Conservation (phyloP, 2,113 vertebrate genomes). For the Rattus rattus region DNA sequence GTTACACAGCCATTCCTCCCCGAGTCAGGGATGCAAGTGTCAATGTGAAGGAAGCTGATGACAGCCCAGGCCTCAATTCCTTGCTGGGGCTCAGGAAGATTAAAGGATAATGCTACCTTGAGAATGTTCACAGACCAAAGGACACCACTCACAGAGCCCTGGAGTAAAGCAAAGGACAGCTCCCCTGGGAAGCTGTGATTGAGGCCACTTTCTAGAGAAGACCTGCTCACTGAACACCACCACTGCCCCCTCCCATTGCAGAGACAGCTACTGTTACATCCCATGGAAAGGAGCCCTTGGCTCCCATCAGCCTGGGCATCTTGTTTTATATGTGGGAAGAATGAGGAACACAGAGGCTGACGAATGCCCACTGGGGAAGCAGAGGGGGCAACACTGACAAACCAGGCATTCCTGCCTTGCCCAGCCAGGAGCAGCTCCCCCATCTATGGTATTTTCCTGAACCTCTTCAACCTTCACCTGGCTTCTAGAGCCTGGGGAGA, state of each 20-base stretch:
- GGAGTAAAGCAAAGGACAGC: not conserved
- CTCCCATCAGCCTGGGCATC: not conserved
- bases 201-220: not conserved
- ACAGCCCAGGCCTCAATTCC: not conserved
- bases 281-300: not conserved
- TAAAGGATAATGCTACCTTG: fast-evolving
- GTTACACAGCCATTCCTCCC: not conserved
- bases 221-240: not conserved
- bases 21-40: too few relatives aligned
- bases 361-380: not conserved
- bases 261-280: not conserved
- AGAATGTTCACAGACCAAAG: not conserved
- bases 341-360: not conserved
- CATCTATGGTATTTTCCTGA: not conserved
- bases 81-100: not conserved
- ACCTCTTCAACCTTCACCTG: not conserved
- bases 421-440: not conserved
- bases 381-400: not conserved
- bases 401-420: not conserved
- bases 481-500: not conserved
- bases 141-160: fast-evolving
- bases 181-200: not conserved
- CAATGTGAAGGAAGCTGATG: not conserved
- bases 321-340: not conserved
- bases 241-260: fast-evolving